Evolutionary conservation across 1,140 invertebrate species (phyloP).

Genomic region (Scaptomyza graminum): DNA sequence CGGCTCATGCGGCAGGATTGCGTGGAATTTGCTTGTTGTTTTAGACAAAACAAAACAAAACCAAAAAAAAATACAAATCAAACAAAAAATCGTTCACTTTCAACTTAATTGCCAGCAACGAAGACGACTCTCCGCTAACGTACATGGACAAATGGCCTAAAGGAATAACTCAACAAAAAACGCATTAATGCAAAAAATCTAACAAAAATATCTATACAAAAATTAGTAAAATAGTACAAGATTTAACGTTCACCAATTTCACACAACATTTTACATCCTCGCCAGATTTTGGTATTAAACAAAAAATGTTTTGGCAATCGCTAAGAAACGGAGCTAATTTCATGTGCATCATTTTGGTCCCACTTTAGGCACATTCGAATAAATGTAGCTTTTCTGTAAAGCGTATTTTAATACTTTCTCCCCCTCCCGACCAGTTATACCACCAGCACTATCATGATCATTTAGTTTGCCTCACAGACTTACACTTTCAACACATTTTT

Average conservation of each 20-base stretch:
- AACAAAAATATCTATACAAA: constrained; percentile 6
- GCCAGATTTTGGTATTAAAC: constrained; percentile 14
- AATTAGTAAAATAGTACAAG: constrained; percentile 4
- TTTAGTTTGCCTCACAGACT: background rate
- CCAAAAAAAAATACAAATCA: constrained; percentile 41
- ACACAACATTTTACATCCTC: constrained; percentile 17
- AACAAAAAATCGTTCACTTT: constrained; percentile 72
- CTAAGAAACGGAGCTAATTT: background rate
- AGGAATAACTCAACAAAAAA: constrained; percentile 37
- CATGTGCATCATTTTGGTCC: constrained; percentile 5
- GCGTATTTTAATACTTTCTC: background rate
- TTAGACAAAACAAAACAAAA: constrained; percentile 60
- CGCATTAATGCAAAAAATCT: constrained; percentile 18
- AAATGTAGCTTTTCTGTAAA: constrained; percentile 5
- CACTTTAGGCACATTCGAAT: background rate
- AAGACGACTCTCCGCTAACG: constrained; percentile 50
- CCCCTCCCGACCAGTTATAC: background rate
- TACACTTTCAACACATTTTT: background rate
- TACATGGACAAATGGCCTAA: constrained; percentile 38
- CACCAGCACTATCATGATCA: background rate
- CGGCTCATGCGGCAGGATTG: constrained; percentile 47
- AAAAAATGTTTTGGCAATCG: constrained; percentile 6
- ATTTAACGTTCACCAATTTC: constrained; percentile 1
- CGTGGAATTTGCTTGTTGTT: constrained; percentile 73
- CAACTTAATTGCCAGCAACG: constrained; percentile 64